Evolutionary conservation across 1,140 invertebrate species (phyloP), one percentile per base, ranked within the genome.

Genomic region (Diachasma alloeum): DNA sequence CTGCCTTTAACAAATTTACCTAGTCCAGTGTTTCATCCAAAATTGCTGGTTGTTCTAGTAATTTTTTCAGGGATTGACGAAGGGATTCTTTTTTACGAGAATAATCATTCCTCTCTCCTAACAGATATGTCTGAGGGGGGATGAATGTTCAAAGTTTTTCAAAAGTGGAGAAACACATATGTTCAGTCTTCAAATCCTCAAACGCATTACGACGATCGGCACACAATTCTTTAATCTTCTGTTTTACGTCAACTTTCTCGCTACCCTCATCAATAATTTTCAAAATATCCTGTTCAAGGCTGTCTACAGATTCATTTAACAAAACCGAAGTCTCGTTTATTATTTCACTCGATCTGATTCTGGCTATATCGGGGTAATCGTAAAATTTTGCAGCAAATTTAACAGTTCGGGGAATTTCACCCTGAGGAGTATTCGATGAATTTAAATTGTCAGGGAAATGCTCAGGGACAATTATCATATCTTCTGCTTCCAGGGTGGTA

Each of bases 21-120:
- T 81, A 81, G 11, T 74, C 0, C 26, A 80, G 42, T 4, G 71
- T 80, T 78, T 77, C 71, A 46, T 73, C 6, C 22, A 76, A 77
- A 44, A 82, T 22, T 4, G 26, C 46, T 4, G 79, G 78, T 6
- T 80, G 72, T 75, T 82, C 76, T 71, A 82, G 80, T 48, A 81
- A 82, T n/a, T 53, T 76, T 75, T 79, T 71, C 8, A 83, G 71
- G 4, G 78, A 73, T 9, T 36, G 0, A 22, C 75, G 63, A 48
- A 83, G 26, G 8, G 77, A 71, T 42, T 46, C 44, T 44, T 53
- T 80, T 59, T 48, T 63, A n/a, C 24, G 42, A 13, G 13, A 36
- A 74, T 19, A 78, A n/a, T 82, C 79, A 37, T 72, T n/a, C 56
- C 76, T 71, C 56, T 80, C 72, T 36, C 81, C 81, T 13, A 80